Percentiles rank a stretch among this genome's conserved stretches.
phyloP scores from a whole-genome alignment of 1,140 invertebrate species.

The Drosophila auraria region DNA sequence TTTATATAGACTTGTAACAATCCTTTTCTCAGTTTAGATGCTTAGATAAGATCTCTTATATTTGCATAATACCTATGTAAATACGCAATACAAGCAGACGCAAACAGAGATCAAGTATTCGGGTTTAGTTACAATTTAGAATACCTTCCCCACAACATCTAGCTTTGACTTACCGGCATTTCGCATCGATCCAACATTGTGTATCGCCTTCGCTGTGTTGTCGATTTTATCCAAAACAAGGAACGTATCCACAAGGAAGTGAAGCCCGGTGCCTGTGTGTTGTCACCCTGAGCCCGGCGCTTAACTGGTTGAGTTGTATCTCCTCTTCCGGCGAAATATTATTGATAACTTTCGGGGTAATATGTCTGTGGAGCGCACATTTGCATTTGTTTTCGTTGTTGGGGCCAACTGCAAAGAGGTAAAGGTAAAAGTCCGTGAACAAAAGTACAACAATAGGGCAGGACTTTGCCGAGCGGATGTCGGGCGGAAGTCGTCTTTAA shows the following conservation, averaged over 20 bases:
- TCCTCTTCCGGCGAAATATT: slow-evolving; percentile 43
- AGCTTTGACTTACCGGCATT: slow-evolving; percentile 79
- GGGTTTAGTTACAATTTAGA: background rate
- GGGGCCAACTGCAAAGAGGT: slow-evolving; percentile 61
- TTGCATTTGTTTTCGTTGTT: slow-evolving; percentile 74
- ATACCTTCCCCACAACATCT: background rate
- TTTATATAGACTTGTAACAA: too few species aligned
- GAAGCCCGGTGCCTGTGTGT: slow-evolving; percentile 48
- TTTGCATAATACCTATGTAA: too few species aligned
- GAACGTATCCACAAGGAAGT: slow-evolving; percentile 34
- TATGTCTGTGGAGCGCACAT: slow-evolving; percentile 68
- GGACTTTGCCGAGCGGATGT: background rate
- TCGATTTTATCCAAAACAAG: slow-evolving; percentile 55
- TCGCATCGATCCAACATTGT: slow-evolving; percentile 85
- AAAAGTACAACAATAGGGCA: slow-evolving; percentile 32
- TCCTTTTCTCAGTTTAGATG: too few species aligned
- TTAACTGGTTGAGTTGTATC: slow-evolving; percentile 66
- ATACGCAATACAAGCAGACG: too few species aligned
- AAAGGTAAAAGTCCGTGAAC: slow-evolving; percentile 27
- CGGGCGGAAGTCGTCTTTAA: slow-evolving; percentile 54
- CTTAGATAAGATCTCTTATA: too few species aligned
- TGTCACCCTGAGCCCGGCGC: slow-evolving; percentile 42
- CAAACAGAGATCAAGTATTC: background rate
- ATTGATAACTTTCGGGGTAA: slow-evolving; percentile 72
- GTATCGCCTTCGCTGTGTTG: slow-evolving; percentile 34